Percentiles rank a stretch among this genome's conserved stretches.
phyloP scores from a whole-genome alignment of 1,140 invertebrate genomes.

The Ladona fulva region DNA sequence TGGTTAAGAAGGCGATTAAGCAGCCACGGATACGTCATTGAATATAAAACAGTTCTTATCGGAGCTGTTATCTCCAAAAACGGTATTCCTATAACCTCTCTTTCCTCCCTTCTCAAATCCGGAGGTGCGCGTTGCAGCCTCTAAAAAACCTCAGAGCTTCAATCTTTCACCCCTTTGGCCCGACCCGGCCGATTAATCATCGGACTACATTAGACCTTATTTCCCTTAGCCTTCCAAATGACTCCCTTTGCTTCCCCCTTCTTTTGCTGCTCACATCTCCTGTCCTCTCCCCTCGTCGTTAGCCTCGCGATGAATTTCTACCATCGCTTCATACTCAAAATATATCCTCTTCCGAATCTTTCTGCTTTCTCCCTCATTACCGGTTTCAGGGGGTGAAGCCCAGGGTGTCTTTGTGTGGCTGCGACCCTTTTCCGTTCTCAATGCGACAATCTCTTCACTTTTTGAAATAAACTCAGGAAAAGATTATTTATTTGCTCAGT shows the following conservation, averaged over 20 bases:
- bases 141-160: background rate
- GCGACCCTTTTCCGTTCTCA: too few relatives aligned
- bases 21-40: background rate
- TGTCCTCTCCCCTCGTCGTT: too few relatives aligned
- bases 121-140: background rate
- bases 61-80: background rate
- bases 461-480: too few relatives aligned
- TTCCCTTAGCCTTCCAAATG: background rate
- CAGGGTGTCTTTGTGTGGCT: too few relatives aligned
- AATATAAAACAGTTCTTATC: conserved; percentile 8
- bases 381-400: too few relatives aligned
- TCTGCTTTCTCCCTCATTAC: too few relatives aligned
- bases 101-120: background rate
- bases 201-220: background rate
- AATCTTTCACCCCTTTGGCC: background rate
- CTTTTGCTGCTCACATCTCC: background rate
- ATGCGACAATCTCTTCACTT: too few relatives aligned
- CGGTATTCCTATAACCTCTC: background rate
- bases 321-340: too few relatives aligned
- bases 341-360: too few relatives aligned
- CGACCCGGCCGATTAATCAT: background rate
- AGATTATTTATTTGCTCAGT: too few relatives aligned
- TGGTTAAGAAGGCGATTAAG: background rate
- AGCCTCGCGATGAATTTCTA: too few relatives aligned
- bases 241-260: background rate